Evolutionary conservation across 2,797 vertebrate genomes (phyloP).

Genomic region (Bradypodion ventrale): DNA sequence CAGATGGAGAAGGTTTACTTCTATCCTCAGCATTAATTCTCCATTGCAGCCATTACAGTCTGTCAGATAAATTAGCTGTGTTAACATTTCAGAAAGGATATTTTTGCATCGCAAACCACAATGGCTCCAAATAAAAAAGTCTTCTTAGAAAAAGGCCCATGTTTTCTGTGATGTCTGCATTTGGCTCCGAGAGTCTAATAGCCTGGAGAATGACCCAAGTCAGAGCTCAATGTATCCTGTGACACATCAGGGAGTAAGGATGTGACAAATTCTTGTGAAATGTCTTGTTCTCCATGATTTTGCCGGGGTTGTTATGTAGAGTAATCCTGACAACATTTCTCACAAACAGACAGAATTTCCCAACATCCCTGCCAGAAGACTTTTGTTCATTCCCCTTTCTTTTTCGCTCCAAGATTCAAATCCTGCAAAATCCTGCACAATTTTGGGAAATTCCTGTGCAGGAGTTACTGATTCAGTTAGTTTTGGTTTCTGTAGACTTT

Average conservation of each 20-base stretch:
- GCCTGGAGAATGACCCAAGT: background rate
- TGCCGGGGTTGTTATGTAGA: too few species aligned
- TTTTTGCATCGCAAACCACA: background rate
- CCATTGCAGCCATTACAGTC: background rate
- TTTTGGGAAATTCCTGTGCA: too few species aligned
- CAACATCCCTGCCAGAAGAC: too few species aligned
- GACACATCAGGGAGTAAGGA: background rate
- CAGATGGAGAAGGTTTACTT: conserved; percentile 19
- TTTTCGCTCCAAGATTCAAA: too few species aligned
- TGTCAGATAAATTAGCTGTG: background rate
- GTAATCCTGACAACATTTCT: too few species aligned
- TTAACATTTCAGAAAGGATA: conserved; percentile 11
- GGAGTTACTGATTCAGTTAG: too few species aligned
- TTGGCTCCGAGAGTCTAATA: background rate
- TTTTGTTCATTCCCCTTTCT: too few species aligned
- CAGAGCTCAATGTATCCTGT: background rate
- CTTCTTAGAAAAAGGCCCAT: background rate
- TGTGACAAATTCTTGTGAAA: too few species aligned
- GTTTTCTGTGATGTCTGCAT: background rate
- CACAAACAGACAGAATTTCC: too few species aligned
- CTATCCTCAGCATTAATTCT: conserved; percentile 24
- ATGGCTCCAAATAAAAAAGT: background rate
- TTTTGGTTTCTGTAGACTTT: too few species aligned
- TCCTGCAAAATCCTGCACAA: too few species aligned
- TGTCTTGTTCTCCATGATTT: too few species aligned